Evolutionary conservation across 2,888 invertebrate genomes (phyloP).

Genomic region (Fragum fragum): DNA sequence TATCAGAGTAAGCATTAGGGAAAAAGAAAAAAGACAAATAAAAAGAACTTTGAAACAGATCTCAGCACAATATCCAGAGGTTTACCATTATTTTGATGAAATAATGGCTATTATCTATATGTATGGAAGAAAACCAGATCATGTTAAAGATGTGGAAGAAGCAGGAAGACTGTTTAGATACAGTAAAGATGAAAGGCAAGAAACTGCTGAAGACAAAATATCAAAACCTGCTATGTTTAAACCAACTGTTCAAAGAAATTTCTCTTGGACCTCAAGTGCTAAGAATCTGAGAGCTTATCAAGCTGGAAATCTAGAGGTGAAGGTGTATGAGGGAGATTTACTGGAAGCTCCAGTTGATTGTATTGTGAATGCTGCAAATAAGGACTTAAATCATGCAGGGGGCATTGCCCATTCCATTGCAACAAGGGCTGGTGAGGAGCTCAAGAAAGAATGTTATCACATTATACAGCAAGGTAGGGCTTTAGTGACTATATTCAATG

Average conservation of each 20-base stretch:
- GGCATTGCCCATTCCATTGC: slow-evolving; percentile 66
- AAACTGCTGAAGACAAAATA: neutral
- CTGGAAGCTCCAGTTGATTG: slow-evolving; percentile 52
- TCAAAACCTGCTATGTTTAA: neutral
- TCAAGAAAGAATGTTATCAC: slow-evolving; percentile 51
- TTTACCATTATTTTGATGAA: slow-evolving; percentile 4
- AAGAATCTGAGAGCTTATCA: slow-evolving; percentile 4
- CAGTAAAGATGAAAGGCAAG: neutral
- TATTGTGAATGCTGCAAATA: slow-evolving; percentile 70
- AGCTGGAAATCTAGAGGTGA: slow-evolving; percentile 32
- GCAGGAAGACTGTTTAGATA: neutral
- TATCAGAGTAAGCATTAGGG: neutral
- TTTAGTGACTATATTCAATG: neutral
- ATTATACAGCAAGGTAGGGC: slow-evolving; percentile 8
- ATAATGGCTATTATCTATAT: slow-evolving; percentile 2
- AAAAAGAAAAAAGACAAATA: neutral
- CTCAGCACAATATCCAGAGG: neutral
- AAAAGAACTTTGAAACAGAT: neutral
- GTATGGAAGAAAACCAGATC: slow-evolving; percentile 3
- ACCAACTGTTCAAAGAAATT: neutral
- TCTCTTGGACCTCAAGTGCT: neutral
- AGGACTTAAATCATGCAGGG: slow-evolving; percentile 52
- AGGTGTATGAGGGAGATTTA: slow-evolving; percentile 57
- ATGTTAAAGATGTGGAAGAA: slow-evolving; percentile 2
- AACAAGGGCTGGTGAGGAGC: slow-evolving; percentile 52